Percentiles rank a stretch among this genome's conserved stretches.
Evolutionary conservation across 1,140 invertebrate species (phyloP).

Genomic region (Drosophila albomicans): DNA sequence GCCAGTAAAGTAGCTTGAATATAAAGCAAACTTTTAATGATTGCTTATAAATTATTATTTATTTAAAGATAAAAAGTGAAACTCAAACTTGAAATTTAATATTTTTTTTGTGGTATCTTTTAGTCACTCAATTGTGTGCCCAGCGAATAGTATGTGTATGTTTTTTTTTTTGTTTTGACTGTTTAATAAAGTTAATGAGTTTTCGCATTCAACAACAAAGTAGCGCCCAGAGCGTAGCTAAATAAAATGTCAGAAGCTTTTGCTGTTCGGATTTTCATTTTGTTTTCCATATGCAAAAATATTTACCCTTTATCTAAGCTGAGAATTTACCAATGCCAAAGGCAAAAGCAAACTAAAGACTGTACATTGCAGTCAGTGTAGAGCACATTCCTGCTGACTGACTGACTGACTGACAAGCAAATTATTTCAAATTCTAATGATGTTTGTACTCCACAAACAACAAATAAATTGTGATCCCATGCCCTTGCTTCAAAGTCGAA

Average conservation of each 20-base stretch:
- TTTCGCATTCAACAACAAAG: conserved; percentile 11
- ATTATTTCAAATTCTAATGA: conserved; percentile 10
- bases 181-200: conserved; percentile 34
- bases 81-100: too few species aligned
- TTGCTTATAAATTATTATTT: too few species aligned
- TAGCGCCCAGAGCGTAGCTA: neutral
- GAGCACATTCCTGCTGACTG: neutral
- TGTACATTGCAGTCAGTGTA: too few species aligned
- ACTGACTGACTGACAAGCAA: neutral
- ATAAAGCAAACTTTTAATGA: too few species aligned
- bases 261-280: neutral
- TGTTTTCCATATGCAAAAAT: conserved; percentile 20
- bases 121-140: neutral
- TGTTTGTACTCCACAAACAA: conserved; percentile 10
- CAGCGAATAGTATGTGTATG: neutral
- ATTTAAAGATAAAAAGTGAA: too few species aligned
- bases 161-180: conserved; percentile 11
- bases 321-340: conserved; percentile 10
- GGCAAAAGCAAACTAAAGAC: neutral
- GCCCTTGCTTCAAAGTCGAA: neutral
- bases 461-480: conserved; percentile 4
- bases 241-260: neutral
- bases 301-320: conserved; percentile 36
- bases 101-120: neutral
- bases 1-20: too few species aligned